Evolutionary conservation across 2,797 vertebrate species (phyloP), one percentile per base, ranked within the genome.

Genomic region (Syndactyla subalaris): DNA sequence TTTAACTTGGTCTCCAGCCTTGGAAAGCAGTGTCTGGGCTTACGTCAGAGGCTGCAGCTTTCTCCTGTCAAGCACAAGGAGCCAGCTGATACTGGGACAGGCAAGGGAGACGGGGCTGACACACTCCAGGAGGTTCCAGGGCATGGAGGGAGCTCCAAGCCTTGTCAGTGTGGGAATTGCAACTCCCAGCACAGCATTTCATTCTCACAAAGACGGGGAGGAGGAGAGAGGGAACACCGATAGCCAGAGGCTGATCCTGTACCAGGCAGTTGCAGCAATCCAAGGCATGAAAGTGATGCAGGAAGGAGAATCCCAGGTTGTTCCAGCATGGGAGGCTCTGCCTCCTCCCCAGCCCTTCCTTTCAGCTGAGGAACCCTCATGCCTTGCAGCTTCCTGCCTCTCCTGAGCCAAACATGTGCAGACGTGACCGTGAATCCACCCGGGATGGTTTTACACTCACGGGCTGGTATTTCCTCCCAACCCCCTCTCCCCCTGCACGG

Each of bases 401-500:
- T 93, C 55, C 75, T 5, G 43, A 70, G 90, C 74, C 88, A 75
- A 84, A 90, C 87, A 22, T 11, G 81, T 88, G 88, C 68, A 52
- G 51, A n/a, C 5, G 12, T 81, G 88, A 43, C 79, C 5, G 2
- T 45, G 73, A 84, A 70, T 93, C 90, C 79, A 72, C 73, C 57
- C 61, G 27, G 70, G 62, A 12, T 55, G 81, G 24, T 12, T 92
- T 92, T n/a, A 57, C 22, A 15, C 67, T 4, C 76, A 16, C 34
- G 26, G 79, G 89, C 89, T 95, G 94, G 90, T 87, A 93, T 96
- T 96, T 96, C 95, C 93, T 80, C 79, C 84, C 38, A 12, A 27
- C 46, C 54, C 9, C 72, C 32, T 77, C 29, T 68, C 80, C 88
- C 89, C 92, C 70, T 88, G 80, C 80, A 51, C 0, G 66, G 96